phyloP scores from a whole-genome alignment of 2,888 invertebrate species.

The Keiferia lycopersicella region DNA sequence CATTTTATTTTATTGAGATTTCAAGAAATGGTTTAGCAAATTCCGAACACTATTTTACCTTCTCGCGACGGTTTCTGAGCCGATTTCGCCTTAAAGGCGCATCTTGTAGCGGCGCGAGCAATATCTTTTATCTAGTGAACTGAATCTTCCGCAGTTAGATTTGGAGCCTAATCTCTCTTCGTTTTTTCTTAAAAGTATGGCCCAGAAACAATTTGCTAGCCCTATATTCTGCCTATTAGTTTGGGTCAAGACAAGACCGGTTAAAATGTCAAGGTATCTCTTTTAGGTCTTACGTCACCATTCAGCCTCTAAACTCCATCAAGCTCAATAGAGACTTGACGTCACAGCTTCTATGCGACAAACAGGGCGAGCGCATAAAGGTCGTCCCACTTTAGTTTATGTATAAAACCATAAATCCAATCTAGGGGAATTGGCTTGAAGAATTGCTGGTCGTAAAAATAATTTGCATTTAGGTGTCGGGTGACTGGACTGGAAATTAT shows the following conservation, averaged over 20 bases:
- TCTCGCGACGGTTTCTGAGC: no score
- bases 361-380: slow-evolving; percentile 39
- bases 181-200: no score
- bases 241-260: not conserved
- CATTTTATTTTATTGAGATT: no score
- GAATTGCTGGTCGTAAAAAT: slow-evolving; percentile 7
- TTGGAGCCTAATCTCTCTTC: no score
- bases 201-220: no score
- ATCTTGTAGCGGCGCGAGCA: no score
- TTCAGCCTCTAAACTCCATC: not conserved
- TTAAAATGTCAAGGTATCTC: not conserved
- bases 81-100: no score
- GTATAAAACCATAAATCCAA: slow-evolving; percentile 52
- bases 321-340: slow-evolving; percentile 14
- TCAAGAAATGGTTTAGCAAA: no score
- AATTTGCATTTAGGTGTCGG: slow-evolving; percentile 26
- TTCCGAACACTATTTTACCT: no score
- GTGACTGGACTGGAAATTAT: not conserved
- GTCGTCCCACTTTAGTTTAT: slow-evolving; percentile 48
- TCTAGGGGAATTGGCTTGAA: slow-evolving; percentile 35
- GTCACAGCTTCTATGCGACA: slow-evolving; percentile 20
- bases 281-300: not conserved
- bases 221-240: no score
- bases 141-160: no score
- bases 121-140: no score